phyloP scores from a whole-genome alignment of 2,113 vertebrate species.

The Lipophrys pholis region DNA sequence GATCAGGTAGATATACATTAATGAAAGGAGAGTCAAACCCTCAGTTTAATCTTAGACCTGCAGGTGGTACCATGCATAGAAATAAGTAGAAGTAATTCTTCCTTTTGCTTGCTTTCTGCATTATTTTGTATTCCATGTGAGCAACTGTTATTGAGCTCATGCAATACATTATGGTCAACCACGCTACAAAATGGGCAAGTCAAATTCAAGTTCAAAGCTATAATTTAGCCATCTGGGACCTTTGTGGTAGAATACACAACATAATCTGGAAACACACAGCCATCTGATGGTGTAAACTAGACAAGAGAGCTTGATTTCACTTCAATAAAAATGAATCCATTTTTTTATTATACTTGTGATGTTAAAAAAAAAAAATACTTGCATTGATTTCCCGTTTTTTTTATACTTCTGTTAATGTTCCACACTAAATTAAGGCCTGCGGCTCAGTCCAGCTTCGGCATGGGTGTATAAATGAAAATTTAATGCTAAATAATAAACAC shows the following conservation, averaged over 20 bases:
- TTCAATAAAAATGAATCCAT: background rate
- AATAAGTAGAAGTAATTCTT: background rate
- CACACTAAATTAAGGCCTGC: no score
- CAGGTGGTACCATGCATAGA: background rate
- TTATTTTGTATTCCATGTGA: conserved; percentile 23
- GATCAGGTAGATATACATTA: no score
- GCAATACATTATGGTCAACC: conserved; percentile 17
- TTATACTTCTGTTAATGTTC: background rate
- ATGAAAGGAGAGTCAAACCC: no score
- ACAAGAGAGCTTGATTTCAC: conserved; percentile 1
- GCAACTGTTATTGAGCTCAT: background rate
- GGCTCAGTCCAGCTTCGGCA: background rate
- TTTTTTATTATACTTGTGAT: background rate
- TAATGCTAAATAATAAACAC: background rate
- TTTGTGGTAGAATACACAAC: background rate
- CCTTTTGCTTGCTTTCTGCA: background rate
- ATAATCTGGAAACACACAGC: background rate
- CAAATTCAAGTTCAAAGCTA: conserved; percentile 24
- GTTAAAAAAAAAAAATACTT: no score
- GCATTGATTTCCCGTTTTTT: background rate
- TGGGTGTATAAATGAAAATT: background rate
- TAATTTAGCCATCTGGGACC: conserved; percentile 4
- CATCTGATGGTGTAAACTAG: background rate
- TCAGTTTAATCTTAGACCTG: background rate
- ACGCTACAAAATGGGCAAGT: conserved; percentile 1